A percentile compares a stretch with the other conserved stretches of the same genome.
phyloP scores from a whole-genome alignment of 2,888 invertebrate genomes.

The Galeruca laticollis region DNA sequence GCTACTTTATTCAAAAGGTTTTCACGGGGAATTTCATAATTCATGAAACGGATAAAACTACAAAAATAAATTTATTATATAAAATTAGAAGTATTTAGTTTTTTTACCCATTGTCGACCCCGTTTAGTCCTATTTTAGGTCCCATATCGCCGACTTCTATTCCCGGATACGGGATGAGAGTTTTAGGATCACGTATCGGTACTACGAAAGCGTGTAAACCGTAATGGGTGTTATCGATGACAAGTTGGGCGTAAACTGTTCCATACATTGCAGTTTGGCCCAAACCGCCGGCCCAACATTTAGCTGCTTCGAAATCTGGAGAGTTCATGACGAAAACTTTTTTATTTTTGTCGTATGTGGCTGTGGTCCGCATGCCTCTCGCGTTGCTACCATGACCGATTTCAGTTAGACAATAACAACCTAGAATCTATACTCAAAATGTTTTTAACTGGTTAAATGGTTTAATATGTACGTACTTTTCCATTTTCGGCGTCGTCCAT shows the following conservation, averaged over 20 bases:
- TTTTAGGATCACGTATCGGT: slow-evolving; percentile 82
- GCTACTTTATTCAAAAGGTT: slow-evolving; percentile 87
- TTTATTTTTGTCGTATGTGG: slow-evolving; percentile 80
- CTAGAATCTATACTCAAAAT: slow-evolving; percentile 67
- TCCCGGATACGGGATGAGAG: slow-evolving; percentile 80
- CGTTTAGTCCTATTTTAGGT: slow-evolving; percentile 91
- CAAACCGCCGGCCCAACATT: slow-evolving; percentile 88
- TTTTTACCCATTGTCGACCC: slow-evolving; percentile 90
- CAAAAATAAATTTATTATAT: slow-evolving; percentile 29
- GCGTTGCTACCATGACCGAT: slow-evolving; percentile 93
- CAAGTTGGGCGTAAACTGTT: slow-evolving; percentile 88
- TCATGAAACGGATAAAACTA: slow-evolving; percentile 81
- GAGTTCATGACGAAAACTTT: slow-evolving; percentile 80
- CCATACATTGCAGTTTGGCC: slow-evolving; percentile 89
- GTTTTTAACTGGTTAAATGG: too few species aligned
- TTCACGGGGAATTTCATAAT: slow-evolving; percentile 84
- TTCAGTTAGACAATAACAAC: slow-evolving; percentile 90
- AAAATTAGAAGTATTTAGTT: not conserved
- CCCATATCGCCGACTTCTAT: slow-evolving; percentile 93
- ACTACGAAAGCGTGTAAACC: slow-evolving; percentile 93
- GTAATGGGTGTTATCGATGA: slow-evolving; percentile 81
- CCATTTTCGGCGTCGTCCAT: slow-evolving; percentile 65
- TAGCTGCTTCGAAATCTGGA: slow-evolving; percentile 82
- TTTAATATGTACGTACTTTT: slow-evolving; percentile 54
- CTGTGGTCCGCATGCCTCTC: slow-evolving; percentile 86